Conservation (phyloP, 2,888 invertebrate species). For the Carcina quercana region DNA sequence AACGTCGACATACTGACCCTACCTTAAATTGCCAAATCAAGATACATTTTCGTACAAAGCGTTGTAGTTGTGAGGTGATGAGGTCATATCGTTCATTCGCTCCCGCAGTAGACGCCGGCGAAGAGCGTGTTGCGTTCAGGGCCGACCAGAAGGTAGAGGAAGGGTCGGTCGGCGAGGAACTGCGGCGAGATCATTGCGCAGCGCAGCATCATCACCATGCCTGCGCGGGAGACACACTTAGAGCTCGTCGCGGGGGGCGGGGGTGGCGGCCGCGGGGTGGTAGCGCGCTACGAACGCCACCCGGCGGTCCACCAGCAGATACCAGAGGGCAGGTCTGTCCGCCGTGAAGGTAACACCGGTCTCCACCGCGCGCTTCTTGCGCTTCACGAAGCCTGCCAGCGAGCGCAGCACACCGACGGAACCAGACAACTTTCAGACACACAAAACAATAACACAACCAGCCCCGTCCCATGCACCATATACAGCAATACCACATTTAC, state of each 20-base stretch:
- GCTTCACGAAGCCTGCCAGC: conserved; percentile 35
- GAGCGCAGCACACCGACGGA: conserved; percentile 23
- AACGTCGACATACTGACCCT: too few relatives aligned
- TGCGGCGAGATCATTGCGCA: conserved; percentile 36
- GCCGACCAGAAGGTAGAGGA: conserved; percentile 46
- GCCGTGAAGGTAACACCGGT: conserved; percentile 30
- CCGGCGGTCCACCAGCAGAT: conserved; percentile 26
- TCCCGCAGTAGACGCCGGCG: conserved; percentile 41
- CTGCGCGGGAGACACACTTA: conserved; percentile 18
- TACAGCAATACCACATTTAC: too few relatives aligned
- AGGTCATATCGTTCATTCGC: conserved; percentile 11
- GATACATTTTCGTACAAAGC: too few relatives aligned
- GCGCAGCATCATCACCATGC: conserved; percentile 51
- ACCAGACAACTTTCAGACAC: conserved; percentile 21
- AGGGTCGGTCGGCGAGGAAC: conserved; percentile 59
- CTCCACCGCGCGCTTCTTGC: conserved; percentile 33
- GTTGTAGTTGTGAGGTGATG: too few relatives aligned
- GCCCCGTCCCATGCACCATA: conserved; percentile 8
- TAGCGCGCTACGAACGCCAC: conserved; percentile 27
- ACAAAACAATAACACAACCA: conserved; percentile 14
- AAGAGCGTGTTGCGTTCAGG: conserved; percentile 34
- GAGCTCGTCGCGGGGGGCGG: conserved; percentile 32
- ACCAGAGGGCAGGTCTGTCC: conserved; percentile 50
- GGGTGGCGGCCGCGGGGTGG: conserved; percentile 19
- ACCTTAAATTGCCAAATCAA: too few relatives aligned